Conservation (phyloP, 2,797 vertebrate genomes). For the Thripadectes ignobilis region DNA sequence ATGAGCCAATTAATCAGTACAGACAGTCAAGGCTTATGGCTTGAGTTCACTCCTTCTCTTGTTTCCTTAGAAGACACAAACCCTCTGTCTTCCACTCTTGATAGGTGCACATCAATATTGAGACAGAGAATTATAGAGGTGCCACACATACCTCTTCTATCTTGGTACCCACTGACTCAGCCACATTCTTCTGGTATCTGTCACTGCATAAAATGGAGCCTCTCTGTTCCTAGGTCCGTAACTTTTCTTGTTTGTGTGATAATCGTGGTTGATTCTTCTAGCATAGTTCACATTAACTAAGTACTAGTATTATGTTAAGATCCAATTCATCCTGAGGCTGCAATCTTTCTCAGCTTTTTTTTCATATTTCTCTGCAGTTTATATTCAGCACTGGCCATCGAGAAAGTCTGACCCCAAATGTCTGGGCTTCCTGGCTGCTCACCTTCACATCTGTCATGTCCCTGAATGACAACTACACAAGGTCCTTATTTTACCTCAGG, state of each 20-base stretch:
- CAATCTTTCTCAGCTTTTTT: background rate
- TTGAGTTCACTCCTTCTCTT: background rate
- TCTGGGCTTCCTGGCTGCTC: background rate
- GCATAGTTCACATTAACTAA: background rate
- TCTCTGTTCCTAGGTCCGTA: background rate
- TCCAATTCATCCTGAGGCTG: background rate
- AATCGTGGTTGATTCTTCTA: background rate
- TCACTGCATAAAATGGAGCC: background rate
- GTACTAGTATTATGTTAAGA: background rate
- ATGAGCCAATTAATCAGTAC: constrained; percentile 3
- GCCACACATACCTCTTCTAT: background rate
- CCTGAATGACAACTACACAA: background rate
- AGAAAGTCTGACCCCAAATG: background rate
- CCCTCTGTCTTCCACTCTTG: background rate
- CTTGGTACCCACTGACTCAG: background rate
- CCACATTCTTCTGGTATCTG: background rate
- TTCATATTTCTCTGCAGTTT: background rate
- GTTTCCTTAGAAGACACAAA: background rate
- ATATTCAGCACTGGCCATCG: background rate
- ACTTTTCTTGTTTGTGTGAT: background rate
- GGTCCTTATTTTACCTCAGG: background rate
- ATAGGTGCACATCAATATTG: background rate
- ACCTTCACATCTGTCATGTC: background rate
- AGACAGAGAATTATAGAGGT: background rate
- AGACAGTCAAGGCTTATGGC: background rate